Evolutionary conservation across 2,797 vertebrate species (phyloP).

Genomic region (Arctocebus calabarensis): DNA sequence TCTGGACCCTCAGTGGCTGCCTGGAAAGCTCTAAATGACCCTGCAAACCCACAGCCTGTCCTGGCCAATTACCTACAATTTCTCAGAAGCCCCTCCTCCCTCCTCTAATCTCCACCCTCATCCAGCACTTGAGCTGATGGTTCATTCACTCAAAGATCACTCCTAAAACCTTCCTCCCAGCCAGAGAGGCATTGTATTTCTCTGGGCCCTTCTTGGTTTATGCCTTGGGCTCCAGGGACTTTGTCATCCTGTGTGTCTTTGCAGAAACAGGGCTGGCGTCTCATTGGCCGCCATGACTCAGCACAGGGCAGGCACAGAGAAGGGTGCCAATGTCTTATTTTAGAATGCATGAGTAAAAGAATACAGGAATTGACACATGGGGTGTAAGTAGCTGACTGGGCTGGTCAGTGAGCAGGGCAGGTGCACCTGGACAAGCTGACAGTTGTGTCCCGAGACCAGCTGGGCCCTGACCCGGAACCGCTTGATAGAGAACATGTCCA

Average conservation of each 20-base stretch:
- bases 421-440: conserved; percentile 79
- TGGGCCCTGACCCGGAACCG: conserved; percentile 81
- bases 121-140: neutral
- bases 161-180: neutral
- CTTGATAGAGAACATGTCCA: conserved; percentile 86
- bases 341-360: neutral
- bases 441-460: conserved; percentile 80
- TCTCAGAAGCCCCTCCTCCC: neutral
- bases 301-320: neutral
- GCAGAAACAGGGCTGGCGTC: neutral
- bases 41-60: neutral
- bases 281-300: neutral
- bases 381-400: neutral
- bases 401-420: neutral
- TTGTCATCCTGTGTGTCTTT: neutral
- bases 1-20: neutral
- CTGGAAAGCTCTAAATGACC: neutral
- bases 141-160: neutral
- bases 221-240: neutral
- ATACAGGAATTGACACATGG: too few relatives aligned
- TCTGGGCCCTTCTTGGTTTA: neutral
- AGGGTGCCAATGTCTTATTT: neutral
- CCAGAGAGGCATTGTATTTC: neutral
- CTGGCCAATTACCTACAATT: neutral
- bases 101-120: neutral